Evolutionary conservation across 2,113 vertebrate genomes (phyloP).

Genomic region (Sorex araneus): DNA sequence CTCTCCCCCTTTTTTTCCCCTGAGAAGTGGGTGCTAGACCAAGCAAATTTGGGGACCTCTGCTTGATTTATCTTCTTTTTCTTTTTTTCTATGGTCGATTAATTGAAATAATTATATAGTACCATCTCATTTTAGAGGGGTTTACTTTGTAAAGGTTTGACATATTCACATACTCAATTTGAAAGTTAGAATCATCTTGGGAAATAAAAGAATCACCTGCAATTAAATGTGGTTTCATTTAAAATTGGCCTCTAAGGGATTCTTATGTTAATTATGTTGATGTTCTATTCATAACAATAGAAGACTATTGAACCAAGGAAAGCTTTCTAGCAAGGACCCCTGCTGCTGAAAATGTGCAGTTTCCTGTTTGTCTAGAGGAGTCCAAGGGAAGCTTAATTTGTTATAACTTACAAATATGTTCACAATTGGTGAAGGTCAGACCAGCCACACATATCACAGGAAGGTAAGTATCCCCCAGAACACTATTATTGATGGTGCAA

Average conservation of each 20-base stretch:
- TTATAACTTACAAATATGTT: conserved; percentile 57
- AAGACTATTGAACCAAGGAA: conserved; percentile 59
- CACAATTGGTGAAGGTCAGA: conserved; percentile 37
- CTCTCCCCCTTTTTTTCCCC: too few relatives aligned
- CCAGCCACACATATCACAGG: conserved; percentile 21
- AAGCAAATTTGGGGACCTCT: too few relatives aligned
- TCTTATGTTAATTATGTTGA: conserved; percentile 79
- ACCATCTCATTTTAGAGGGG: conserved; percentile 53
- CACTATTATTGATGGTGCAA: conserved; percentile 42
- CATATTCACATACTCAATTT: conserved; percentile 54
- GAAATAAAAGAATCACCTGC: conserved; percentile 79
- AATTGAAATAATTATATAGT: conserved; percentile 37
- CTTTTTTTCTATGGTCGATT: conserved; percentile 45
- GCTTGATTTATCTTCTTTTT: conserved; percentile 39
- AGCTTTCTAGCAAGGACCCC: conserved; percentile 62
- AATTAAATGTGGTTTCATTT: conserved; percentile 79
- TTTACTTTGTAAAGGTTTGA: conserved; percentile 71
- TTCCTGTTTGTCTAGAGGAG: conserved; percentile 72
- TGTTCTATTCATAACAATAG: conserved; percentile 73
- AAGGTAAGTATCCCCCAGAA: not conserved
- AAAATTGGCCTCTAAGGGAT: conserved; percentile 72
- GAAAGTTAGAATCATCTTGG: conserved; percentile 71
- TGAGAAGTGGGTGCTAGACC: too few relatives aligned
- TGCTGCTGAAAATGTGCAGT: conserved; percentile 50
- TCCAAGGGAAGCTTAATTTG: conserved; percentile 58